A percentile compares a stretch with the other conserved stretches of the same genome.
Evolutionary conservation across 1,140 invertebrate species (phyloP).

Genomic region (Gonioctena quinquepunctata): DNA sequence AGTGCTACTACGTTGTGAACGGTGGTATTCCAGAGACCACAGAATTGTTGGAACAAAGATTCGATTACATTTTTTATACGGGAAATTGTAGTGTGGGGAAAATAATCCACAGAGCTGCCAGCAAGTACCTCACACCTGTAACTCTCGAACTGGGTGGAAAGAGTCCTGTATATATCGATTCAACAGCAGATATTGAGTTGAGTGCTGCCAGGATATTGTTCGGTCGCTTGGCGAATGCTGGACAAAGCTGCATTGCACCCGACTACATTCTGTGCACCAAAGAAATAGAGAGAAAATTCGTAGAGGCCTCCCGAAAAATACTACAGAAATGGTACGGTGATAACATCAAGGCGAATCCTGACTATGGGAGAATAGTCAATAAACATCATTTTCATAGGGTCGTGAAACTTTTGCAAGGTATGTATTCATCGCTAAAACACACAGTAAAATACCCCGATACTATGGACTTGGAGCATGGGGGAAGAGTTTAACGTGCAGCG

Average conservation of each 20-base stretch:
- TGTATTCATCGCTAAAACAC: no score
- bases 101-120: conserved; percentile 86
- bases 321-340: conserved; percentile 86
- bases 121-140: conserved; percentile 88
- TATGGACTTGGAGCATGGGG: no score
- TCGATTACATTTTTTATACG: conserved; percentile 98
- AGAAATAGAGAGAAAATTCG: conserved; percentile 70
- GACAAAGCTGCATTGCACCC: conserved; percentile 97
- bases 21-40: conserved; percentile 72
- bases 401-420: conserved; percentile 60
- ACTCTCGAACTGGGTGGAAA: conserved; percentile 91
- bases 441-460: no score
- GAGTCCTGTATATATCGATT: conserved; percentile 85
- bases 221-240: conserved; percentile 86
- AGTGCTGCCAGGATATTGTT: conserved; percentile 83
- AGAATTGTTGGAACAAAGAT: conserved; percentile 83
- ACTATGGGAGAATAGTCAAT: conserved; percentile 87
- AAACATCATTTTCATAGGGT: conserved; percentile 69
- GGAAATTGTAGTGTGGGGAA: conserved; percentile 86
- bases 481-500: no score
- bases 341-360: conserved; percentile 76
- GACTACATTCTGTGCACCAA: conserved; percentile 94
- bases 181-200: conserved; percentile 71
- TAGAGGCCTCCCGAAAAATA: conserved; percentile 67
- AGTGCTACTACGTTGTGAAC: conserved; percentile 67